Evolutionary conservation across 2,797 vertebrate genomes (phyloP).

Genomic region (Girardinus metallicus): DNA sequence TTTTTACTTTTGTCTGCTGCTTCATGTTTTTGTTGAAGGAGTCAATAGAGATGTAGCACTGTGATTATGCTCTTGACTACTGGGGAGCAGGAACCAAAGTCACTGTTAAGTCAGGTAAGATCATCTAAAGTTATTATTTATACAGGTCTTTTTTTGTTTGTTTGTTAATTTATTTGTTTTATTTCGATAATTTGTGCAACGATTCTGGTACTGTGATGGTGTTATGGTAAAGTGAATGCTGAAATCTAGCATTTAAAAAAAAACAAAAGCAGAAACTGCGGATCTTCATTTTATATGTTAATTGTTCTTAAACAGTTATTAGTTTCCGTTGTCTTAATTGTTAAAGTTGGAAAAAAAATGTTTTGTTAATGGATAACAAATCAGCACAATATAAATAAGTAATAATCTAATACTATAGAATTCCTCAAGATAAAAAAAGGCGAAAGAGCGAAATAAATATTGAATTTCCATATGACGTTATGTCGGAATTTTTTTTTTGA

Average conservation of each 20-base stretch:
- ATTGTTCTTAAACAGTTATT: too few relatives aligned
- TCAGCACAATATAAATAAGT: too few relatives aligned
- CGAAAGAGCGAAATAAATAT: background rate
- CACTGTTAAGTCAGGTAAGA: background rate
- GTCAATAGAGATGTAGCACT: background rate
- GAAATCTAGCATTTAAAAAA: too few relatives aligned
- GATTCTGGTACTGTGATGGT: too few relatives aligned
- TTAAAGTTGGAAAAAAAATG: background rate
- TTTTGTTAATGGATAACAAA: background rate
- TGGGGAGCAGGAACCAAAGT: background rate
- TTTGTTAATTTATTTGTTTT: too few relatives aligned
- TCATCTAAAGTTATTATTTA: background rate
- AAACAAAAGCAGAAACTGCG: too few relatives aligned
- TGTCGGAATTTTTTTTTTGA: background rate
- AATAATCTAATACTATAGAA: background rate
- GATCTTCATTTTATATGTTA: too few relatives aligned
- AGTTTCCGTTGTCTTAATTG: too few relatives aligned
- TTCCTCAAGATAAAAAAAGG: background rate
- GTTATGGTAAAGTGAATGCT: too few relatives aligned
- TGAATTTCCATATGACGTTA: background rate
- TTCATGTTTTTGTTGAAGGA: constrained; percentile 2
- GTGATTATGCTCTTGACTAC: background rate
- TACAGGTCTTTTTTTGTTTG: too few relatives aligned
- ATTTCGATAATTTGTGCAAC: too few relatives aligned
- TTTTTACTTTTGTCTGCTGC: background rate